These are phyloP conservation scores for Panulirus ornatus DNA, from an alignment of 1,140 invertebrate species.

Conservation along the genomic window DNA sequence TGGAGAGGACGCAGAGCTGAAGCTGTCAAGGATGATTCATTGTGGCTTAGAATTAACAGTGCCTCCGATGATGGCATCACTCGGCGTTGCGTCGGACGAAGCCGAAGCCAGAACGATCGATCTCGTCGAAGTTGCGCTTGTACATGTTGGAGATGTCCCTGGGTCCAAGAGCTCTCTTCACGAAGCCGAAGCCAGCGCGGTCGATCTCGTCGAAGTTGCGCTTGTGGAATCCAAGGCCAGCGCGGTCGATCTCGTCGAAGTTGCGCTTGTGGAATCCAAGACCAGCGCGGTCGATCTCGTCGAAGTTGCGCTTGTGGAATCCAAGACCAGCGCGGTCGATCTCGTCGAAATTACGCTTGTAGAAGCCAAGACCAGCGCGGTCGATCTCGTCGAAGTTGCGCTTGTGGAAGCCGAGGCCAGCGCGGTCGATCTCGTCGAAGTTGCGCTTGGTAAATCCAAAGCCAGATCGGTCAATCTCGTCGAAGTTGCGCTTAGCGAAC, in stretches of 20 bases:
- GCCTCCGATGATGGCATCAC: slow-evolving; percentile 11
- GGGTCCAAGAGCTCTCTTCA: slow-evolving; percentile 76
- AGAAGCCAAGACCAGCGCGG: slow-evolving; percentile 80
- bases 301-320: slow-evolving; percentile 82
- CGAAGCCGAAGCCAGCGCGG: slow-evolving; percentile 80
- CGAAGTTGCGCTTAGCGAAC: slow-evolving; percentile 81
- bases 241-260: slow-evolving; percentile 80
- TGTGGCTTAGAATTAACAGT: neutral
- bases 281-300: slow-evolving; percentile 82
- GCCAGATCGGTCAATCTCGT: slow-evolving; percentile 82
- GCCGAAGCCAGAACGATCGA: slow-evolving; percentile 80
- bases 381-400: slow-evolving; percentile 84
- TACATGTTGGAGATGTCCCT: slow-evolving; percentile 42
- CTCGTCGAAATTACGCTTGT: slow-evolving; percentile 83
- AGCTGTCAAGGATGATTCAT: neutral
- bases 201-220: slow-evolving; percentile 84
- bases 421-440: slow-evolving; percentile 83
- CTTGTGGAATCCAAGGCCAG: slow-evolving; percentile 78
- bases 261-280: slow-evolving; percentile 77
- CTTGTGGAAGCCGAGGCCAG: slow-evolving; percentile 79
- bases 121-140: slow-evolving; percentile 82
- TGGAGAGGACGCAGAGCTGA: neutral
- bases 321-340: slow-evolving; percentile 80
- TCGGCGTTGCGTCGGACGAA: slow-evolving; percentile 82
- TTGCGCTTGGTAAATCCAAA: slow-evolving; percentile 81